A percentile compares a stretch with the other conserved stretches of the same genome.
Evolutionary conservation across 2,888 invertebrate species (phyloP).

Genomic region (Brachylomia viminalis): DNA sequence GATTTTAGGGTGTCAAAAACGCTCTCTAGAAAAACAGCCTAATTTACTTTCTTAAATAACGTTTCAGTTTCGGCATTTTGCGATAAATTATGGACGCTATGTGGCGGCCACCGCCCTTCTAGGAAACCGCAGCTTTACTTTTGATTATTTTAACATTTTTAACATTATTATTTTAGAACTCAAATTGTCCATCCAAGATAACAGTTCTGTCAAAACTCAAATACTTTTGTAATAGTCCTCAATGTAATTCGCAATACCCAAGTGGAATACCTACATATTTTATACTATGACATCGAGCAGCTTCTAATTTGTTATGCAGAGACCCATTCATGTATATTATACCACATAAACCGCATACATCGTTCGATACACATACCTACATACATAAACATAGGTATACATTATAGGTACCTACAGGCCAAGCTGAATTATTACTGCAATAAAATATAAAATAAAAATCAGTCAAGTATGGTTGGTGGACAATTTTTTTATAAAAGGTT

Average conservation of each 20-base stretch:
- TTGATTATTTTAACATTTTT: background rate
- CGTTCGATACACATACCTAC: background rate
- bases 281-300: background rate
- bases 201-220: background rate
- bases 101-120: no score
- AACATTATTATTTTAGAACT: no score
- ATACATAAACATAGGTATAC: background rate
- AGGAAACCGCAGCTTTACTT: background rate
- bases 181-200: no score
- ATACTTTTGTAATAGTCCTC: background rate
- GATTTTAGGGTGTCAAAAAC: no score
- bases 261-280: background rate
- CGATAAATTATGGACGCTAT: no score
- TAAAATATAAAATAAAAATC: slow-evolving; percentile 67
- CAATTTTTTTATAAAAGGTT: slow-evolving; percentile 19
- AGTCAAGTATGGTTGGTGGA: slow-evolving; percentile 18
- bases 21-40: no score
- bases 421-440: slow-evolving; percentile 57
- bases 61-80: no score
- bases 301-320: slow-evolving; percentile 6
- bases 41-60: no score
- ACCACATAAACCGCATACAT: slow-evolving; percentile 24
- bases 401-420: background rate
- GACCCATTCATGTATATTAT: slow-evolving; percentile 6
- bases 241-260: background rate